Evolutionary conservation across 53 echinoderm and acorn worm species (phyloP), one percentile per base, ranked within the genome.

Genomic region (Echinarachnius parma): DNA sequence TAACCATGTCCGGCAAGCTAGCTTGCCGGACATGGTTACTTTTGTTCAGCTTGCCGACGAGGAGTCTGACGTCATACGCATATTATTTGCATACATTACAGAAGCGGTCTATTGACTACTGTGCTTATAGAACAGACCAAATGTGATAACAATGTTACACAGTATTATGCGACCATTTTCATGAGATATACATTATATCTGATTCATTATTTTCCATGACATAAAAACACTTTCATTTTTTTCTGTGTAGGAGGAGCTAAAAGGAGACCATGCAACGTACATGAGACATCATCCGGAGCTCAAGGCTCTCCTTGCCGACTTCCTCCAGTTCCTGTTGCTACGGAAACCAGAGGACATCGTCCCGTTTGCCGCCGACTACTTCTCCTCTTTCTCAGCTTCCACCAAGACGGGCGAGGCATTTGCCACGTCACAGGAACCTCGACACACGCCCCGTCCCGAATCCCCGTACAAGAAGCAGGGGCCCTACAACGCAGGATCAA

Each of bases 181-280:
- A n/a, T n/a, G n/a, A n/a, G n/a, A n/a, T n/a, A n/a, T n/a, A n/a
- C n/a, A n/a, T n/a, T n/a, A n/a, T n/a, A n/a, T n/a, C n/a, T n/a
- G n/a, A n/a, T n/a, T n/a, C n/a, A n/a, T n/a, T n/a, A n/a, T n/a
- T n/a, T n/a, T n/a, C n/a, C n/a, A n/a, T n/a, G n/a, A n/a, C n/a
- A n/a, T n/a, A n/a, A n/a, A n/a, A n/a, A n/a, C n/a, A n/a, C n/a
- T n/a, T n/a, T n/a, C n/a, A n/a, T n/a, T n/a, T n/a, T n/a, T n/a
- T n/a, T n/a, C n/a, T n/a, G n/a, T n/a, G n/a, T n/a, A 91, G 91
- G 96, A 95, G 64, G 96, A 95, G 61, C 75, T 95, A 5, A 95
- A 95, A 67, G 96, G 96, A 0, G 96, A 95, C 80, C 96, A 95
- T 65, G 96, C 96, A 14, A 90, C 90, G 25, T 95, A 95, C 82